Base-by-base conservation (phyloP, 1,140 invertebrate genomes). In the Antheraea pernyi region DNA sequence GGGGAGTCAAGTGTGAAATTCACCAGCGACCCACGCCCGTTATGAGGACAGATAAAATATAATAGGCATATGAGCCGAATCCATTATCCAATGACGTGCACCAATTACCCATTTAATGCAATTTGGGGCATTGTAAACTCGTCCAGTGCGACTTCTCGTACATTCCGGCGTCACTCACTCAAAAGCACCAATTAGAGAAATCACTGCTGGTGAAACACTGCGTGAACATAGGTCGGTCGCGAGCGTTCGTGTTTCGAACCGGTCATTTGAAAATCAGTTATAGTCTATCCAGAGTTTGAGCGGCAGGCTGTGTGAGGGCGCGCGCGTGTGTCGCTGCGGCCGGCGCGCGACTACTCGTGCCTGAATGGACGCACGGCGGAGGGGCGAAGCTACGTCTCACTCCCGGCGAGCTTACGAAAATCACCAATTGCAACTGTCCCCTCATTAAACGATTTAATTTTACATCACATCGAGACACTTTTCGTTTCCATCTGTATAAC, bases 1-100 rank as follows among this genome's bases (percentile, higher is more conserved):
- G 70, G 67, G 78, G 82, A 88, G 83, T 85, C 85, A 84, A 89
- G 83, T 89, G 86, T 87, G 83, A 91, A 90, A 88, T 85, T 86
- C 81, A 77, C 76, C 72, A 70, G 71, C 86, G 74, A 80, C 85
- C 86, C 85, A 85, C 86, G 82, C 85, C 70, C 77, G 73, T 80
- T 73, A 77, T 78, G 72, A 81, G 76, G 75, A 84, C 80, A 80
- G 78, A 82, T 84, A 84, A 79, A 53, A 88, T 84, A 80, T 85
- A 80, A 83, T 85, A 84, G 78, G 77, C 82, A 86, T 82, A 88
- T 83, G 81, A 84, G 81, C 81, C 78, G 85, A 87, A 86, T 84
- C 86, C 88, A 92, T 92, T 92, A 91, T 91, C 82, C 88, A 92
- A 92, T 92, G 88, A 92, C 86, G 86, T 89, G 80, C 79, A 86